These are phyloP conservation scores for Drosophila sordidapex DNA, from an alignment of 2,888 invertebrate species.

Conservation along the genomic window DNA sequence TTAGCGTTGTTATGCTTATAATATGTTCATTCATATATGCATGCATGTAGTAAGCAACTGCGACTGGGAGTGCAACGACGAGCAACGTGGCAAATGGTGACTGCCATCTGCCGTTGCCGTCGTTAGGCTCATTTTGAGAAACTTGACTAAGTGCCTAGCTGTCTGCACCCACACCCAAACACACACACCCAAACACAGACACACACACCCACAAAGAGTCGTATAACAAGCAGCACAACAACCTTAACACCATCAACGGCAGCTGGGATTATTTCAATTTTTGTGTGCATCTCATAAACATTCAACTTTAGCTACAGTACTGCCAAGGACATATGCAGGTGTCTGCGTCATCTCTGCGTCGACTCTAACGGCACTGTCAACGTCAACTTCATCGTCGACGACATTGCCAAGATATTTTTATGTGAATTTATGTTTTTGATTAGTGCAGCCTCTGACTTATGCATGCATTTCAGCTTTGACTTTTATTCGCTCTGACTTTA, in stretches of 20 bases:
- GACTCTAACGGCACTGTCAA: slow-evolving; percentile 3
- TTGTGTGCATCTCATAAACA: slow-evolving; percentile 78
- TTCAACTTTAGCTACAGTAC: slow-evolving; percentile 68
- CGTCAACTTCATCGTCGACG: slow-evolving; percentile 23
- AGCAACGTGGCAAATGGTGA: slow-evolving; percentile 35
- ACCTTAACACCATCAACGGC: slow-evolving; percentile 33
- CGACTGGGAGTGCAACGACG: slow-evolving; percentile 4
- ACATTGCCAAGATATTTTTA: slow-evolving; percentile 62
- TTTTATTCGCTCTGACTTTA: slow-evolving; percentile 54
- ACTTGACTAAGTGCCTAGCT: slow-evolving; percentile 68
- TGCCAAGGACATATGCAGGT: slow-evolving; percentile 74
- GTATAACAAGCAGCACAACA: slow-evolving; percentile 24
- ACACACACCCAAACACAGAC: neutral
- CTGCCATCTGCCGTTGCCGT: slow-evolving; percentile 61
- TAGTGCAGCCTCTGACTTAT: slow-evolving; percentile 75
- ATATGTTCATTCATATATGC: slow-evolving; percentile 48
- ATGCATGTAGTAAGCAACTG: slow-evolving; percentile 1
- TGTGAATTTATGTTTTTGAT: slow-evolving; percentile 81
- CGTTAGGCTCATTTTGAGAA: slow-evolving; percentile 75
- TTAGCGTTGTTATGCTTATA: slow-evolving; percentile 79
- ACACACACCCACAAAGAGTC: neutral
- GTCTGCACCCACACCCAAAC: slow-evolving; percentile 43
- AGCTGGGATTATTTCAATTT: slow-evolving; percentile 76
- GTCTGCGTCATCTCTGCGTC: slow-evolving; percentile 49
- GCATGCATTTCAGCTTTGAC: slow-evolving; percentile 64